A percentile compares a stretch with the other conserved stretches of the same genome.
Conservation (phyloP, 2,888 invertebrate genomes). For the Drosophila melanosoma region DNA sequence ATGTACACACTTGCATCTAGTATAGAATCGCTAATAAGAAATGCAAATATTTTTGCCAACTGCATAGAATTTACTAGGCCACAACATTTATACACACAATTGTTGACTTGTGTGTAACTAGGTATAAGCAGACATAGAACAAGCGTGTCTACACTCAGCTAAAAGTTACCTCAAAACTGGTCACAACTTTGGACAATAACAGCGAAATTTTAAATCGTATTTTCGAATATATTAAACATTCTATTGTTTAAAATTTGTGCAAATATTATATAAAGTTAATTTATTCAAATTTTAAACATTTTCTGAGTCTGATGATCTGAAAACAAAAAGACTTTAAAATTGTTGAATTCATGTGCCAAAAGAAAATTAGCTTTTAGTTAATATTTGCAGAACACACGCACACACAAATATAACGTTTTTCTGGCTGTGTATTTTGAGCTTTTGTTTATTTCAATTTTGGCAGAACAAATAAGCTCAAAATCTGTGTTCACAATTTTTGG, state of each 20-base stretch:
- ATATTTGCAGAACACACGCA: constrained; percentile 1
- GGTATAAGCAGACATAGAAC: constrained; percentile 8
- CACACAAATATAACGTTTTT: constrained; percentile 1
- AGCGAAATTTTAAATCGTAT: not conserved
- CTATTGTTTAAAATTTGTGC: not conserved
- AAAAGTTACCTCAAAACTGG: constrained; percentile 18
- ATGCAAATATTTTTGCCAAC: constrained; percentile 61
- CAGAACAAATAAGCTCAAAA: constrained; percentile 47
- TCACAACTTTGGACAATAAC: not conserved
- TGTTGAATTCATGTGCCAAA: constrained; percentile 11
- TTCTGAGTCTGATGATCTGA: not conserved
- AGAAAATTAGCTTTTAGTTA: constrained; percentile 17
- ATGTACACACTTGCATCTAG: constrained; percentile 14
- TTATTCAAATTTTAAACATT: not conserved
- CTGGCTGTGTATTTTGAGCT: constrained; percentile 22
- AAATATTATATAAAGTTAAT: not conserved
- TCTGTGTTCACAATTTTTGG: constrained; percentile 13
- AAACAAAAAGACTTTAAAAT: not conserved
- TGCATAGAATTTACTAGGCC: constrained; percentile 63
- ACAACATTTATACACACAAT: constrained; percentile 27
- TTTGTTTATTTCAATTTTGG: constrained; percentile 49
- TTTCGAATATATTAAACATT: not conserved
- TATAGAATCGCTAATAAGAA: constrained; percentile 40
- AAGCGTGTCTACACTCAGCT: constrained; percentile 35
- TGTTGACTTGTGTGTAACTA: constrained; percentile 19